Evolutionary conservation across 2,888 invertebrate genomes (phyloP).

Genomic region (Clunio marinus): DNA sequence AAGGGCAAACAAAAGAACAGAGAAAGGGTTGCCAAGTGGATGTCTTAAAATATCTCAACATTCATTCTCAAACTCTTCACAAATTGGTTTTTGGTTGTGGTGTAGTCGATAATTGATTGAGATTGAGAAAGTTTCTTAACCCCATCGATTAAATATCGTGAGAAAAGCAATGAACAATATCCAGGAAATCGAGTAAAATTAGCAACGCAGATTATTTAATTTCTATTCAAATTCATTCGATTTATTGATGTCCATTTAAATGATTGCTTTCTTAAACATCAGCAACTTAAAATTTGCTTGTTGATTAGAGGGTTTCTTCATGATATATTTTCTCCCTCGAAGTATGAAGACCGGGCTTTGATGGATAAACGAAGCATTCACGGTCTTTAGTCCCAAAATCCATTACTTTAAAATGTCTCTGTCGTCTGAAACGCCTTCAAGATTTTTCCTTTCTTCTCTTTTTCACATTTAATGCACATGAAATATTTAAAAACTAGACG

Average conservation of each 20-base stretch:
- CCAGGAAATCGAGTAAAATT: neutral
- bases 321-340: neutral
- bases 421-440: slow-evolving; percentile 30
- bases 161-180: neutral
- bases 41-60: too few species aligned
- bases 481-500: slow-evolving; percentile 36
- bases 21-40: neutral
- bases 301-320: neutral
- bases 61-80: neutral
- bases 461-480: slow-evolving; percentile 26
- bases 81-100: neutral
- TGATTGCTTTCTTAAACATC: slow-evolving; percentile 1
- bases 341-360: neutral
- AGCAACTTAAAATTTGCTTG: slow-evolving; percentile 10
- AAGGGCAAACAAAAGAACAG: neutral
- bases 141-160: neutral
- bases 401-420: slow-evolving; percentile 24
- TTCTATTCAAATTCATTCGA: neutral
- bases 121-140: neutral
- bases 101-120: slow-evolving; percentile 23
- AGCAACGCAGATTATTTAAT: neutral
- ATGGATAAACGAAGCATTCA: slow-evolving; percentile 12
- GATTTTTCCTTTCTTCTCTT: slow-evolving; percentile 4
- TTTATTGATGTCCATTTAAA: neutral
- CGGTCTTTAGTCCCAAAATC: slow-evolving; percentile 27